phyloP scores from a whole-genome alignment of 2,797 vertebrate genomes.

The Scolopax bukidnonensis region DNA sequence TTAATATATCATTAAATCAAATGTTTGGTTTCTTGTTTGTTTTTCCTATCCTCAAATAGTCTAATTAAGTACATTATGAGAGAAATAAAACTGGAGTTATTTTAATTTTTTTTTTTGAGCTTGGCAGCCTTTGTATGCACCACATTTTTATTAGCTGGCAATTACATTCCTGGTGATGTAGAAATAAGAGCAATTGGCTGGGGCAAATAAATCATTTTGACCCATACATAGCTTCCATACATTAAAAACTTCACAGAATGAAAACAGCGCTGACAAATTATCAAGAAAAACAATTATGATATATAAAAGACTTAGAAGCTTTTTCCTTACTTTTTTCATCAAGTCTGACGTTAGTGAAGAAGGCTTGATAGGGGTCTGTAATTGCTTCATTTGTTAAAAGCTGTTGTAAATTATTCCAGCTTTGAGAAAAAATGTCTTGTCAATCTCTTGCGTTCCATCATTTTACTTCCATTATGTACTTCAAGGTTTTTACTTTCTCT shows the following conservation, averaged over 20 bases:
- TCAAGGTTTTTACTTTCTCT: conserved; percentile 38
- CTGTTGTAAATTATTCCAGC: background rate
- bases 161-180: background rate
- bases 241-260: background rate
- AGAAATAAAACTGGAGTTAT: background rate
- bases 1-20: background rate
- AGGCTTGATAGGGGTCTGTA: background rate
- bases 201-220: background rate
- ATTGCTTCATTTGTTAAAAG: conserved; percentile 18
- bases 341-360: background rate
- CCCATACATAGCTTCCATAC: background rate
- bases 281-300: background rate
- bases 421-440: background rate
- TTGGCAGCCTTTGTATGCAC: background rate
- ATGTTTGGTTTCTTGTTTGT: background rate
- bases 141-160: background rate
- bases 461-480: conserved; percentile 3
- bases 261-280: background rate
- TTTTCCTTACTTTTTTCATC: background rate
- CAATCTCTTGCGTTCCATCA: background rate
- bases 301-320: background rate
- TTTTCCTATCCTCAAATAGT: background rate
- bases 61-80: background rate
- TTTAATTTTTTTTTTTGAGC: background rate
- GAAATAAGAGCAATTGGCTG: background rate